phyloP scores from a whole-genome alignment of 2,888 invertebrate genomes.

The Tinea pellionella region DNA sequence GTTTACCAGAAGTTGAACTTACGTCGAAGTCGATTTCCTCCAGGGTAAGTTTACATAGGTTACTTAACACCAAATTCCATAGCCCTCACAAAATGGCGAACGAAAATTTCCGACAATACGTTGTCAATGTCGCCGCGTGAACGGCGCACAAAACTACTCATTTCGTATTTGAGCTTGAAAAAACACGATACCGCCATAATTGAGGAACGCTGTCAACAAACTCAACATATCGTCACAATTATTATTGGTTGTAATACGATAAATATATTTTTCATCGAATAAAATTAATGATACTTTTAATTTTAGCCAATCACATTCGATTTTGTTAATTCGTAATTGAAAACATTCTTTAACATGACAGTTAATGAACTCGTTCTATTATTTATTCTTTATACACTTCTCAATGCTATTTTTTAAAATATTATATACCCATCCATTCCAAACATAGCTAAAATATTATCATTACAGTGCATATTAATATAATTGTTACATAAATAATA shows the following conservation, averaged over 20 bases:
- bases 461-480: no score
- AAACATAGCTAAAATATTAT: no score
- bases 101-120: conserved; percentile 57
- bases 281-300: not conserved
- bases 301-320: not conserved
- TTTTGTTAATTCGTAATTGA: not conserved
- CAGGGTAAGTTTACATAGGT: conserved; percentile 46
- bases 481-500: no score
- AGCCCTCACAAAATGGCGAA: conserved; percentile 65
- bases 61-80: conserved; percentile 57
- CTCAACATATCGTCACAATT: conserved; percentile 11
- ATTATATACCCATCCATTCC: no score
- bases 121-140: conserved; percentile 63
- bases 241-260: not conserved
- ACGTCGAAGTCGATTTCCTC: conserved; percentile 35
- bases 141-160: conserved; percentile 62
- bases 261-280: not conserved
- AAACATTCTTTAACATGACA: not conserved
- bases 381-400: no score
- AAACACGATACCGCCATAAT: conserved; percentile 66
- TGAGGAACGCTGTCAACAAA: conserved; percentile 15
- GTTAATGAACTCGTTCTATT: not conserved
- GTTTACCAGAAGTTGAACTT: conserved; percentile 37
- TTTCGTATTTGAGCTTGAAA: conserved; percentile 64
- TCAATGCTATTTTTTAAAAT: no score